phyloP scores from a whole-genome alignment of 2,888 invertebrate species.

The Calameuta filiformis region DNA sequence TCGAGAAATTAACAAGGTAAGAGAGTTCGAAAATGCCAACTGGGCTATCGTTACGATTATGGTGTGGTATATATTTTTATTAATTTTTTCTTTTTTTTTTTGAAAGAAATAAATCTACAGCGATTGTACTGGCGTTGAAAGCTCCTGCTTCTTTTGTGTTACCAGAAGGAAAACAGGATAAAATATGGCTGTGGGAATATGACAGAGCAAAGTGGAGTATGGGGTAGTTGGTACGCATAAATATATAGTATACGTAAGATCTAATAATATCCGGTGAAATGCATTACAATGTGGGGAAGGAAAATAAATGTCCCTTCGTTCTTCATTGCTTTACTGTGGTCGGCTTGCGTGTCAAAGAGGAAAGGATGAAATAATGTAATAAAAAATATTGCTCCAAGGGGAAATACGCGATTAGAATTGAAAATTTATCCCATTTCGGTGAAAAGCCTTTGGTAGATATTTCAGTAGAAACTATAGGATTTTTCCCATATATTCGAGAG shows the following conservation, averaged over 20 bases:
- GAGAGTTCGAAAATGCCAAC: not conserved
- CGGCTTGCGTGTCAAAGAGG: not conserved
- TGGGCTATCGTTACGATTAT: not conserved
- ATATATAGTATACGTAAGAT: constrained; percentile 9
- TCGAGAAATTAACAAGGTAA: not conserved
- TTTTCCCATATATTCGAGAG: not conserved
- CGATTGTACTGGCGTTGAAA: constrained; percentile 7
- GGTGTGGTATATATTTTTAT: not conserved
- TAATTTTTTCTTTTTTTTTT: not conserved
- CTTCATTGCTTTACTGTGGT: not conserved
- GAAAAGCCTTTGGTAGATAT: not conserved
- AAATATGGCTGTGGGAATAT: constrained; percentile 6
- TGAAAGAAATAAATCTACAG: not conserved
- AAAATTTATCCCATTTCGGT: not conserved
- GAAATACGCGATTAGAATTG: constrained; percentile 8
- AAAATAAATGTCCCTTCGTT: constrained; percentile 3
- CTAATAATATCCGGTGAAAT: constrained; percentile 11
- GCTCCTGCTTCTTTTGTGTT: not conserved
- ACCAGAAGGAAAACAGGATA: not conserved
- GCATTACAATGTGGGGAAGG: constrained; percentile 1
- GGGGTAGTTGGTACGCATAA: constrained; percentile 6
- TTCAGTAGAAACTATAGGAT: not conserved
- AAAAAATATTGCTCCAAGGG: not conserved
- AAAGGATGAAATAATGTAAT: not conserved
- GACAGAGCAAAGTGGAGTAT: constrained; percentile 1